Conservation (phyloP, 2,113 vertebrate genomes). For the Cepphus grylle region DNA sequence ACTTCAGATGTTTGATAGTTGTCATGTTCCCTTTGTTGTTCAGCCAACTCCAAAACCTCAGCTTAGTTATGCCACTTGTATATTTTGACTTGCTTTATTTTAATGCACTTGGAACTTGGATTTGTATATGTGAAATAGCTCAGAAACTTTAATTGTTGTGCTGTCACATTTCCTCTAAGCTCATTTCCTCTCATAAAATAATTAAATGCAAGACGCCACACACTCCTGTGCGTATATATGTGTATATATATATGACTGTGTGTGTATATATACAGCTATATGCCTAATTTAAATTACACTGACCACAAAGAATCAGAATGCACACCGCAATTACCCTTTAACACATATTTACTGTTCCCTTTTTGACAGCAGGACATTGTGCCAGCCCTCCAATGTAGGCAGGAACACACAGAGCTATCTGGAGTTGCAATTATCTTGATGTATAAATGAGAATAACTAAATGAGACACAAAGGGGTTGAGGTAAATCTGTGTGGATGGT, state of each 20-base stretch:
- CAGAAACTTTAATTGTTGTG: slow-evolving; percentile 14
- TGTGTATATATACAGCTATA: background rate
- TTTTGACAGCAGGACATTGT: background rate
- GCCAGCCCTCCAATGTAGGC: background rate
- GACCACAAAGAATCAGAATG: background rate
- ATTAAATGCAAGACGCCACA: slow-evolving; percentile 45
- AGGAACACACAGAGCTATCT: background rate
- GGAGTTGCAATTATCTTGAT: background rate
- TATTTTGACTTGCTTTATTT: slow-evolving; percentile 43
- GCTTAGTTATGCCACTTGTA: slow-evolving; percentile 9
- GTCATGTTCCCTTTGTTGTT: background rate
- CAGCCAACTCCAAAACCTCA: background rate
- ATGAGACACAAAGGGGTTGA: background rate
- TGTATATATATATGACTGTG: background rate
- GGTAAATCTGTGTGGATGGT: background rate
- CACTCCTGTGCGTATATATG: background rate
- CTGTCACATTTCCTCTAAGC: background rate
- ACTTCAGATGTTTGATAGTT: background rate
- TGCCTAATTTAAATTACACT: background rate
- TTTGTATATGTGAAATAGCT: background rate
- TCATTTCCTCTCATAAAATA: background rate
- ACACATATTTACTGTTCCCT: background rate
- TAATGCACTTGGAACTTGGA: slow-evolving; percentile 39
- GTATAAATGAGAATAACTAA: background rate
- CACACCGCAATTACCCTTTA: background rate